Percentiles rank a stretch among this genome's conserved stretches.
phyloP scores from a whole-genome alignment of 2,797 vertebrate species.

The Acomys russatus region DNA sequence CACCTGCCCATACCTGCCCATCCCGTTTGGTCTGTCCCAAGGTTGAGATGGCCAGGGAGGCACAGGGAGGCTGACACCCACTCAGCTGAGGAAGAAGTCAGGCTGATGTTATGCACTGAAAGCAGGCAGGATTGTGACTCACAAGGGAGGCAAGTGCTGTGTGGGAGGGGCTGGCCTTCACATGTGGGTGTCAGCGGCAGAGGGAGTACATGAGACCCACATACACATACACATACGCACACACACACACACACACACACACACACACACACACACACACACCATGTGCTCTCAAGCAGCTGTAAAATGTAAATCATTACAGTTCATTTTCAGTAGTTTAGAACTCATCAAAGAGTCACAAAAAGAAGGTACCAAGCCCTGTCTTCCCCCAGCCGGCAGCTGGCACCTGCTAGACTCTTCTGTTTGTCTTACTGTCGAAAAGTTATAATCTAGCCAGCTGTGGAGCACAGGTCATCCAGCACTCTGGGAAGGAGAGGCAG shows the following conservation, averaged over 20 bases:
- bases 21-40: neutral
- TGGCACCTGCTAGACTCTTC: neutral
- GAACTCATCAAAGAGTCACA: neutral
- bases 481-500: no score
- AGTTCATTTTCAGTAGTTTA: neutral
- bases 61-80: fast-evolving
- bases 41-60: neutral
- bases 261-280: no score
- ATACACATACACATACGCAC: no score
- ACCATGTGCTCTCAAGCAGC: fast-evolving
- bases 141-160: neutral
- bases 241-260: no score
- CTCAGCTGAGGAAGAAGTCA: neutral
- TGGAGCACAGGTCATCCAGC: no score
- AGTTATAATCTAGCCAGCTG: neutral
- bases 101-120: neutral
- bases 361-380: neutral
- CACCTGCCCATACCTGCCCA: neutral
- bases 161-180: neutral
- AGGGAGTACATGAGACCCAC: no score
- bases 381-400: neutral
- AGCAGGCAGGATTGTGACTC: neutral
- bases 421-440: neutral
- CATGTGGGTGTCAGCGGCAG: fast-evolving
- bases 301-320: neutral